Conservation (phyloP, 2,888 invertebrate species). For the Spodoptera littoralis region DNA sequence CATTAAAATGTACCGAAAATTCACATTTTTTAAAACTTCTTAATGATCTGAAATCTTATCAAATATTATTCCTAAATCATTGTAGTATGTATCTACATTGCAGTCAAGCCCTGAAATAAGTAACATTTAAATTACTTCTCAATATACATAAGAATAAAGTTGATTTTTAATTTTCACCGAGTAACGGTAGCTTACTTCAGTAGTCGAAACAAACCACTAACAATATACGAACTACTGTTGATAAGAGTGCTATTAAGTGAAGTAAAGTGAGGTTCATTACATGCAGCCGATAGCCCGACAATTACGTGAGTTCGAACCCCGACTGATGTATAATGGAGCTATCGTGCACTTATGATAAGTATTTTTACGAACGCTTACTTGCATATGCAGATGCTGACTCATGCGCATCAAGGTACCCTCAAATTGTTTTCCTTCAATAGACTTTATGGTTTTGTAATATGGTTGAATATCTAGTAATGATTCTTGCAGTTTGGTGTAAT, state of each 20-base stretch:
- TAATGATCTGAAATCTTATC: no score
- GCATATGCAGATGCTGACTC: no score
- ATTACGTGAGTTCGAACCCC: slow-evolving; percentile 69
- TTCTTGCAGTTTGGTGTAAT: no score
- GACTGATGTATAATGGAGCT: slow-evolving; percentile 49
- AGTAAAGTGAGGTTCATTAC: slow-evolving; percentile 73
- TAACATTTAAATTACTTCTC: no score
- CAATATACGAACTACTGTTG: slow-evolving; percentile 64
- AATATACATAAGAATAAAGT: neutral
- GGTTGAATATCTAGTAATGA: no score
- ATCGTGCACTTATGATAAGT: slow-evolving; percentile 24
- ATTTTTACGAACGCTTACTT: neutral
- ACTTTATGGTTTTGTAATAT: no score
- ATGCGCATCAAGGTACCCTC: neutral
- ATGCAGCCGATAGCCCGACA: slow-evolving; percentile 74
- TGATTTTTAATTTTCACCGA: no score
- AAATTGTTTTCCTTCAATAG: neutral
- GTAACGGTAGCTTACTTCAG: neutral
- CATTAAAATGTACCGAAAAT: no score
- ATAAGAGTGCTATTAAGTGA: slow-evolving; percentile 71
- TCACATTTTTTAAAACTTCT: no score
- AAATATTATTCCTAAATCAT: no score
- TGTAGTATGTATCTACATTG: no score
- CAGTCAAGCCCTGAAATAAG: no score
- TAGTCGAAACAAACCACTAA: slow-evolving; percentile 13